A percentile compares a stretch with the other conserved stretches of the same genome.
phyloP scores from a whole-genome alignment of 1,140 invertebrate species.

The Cydia pomonella region DNA sequence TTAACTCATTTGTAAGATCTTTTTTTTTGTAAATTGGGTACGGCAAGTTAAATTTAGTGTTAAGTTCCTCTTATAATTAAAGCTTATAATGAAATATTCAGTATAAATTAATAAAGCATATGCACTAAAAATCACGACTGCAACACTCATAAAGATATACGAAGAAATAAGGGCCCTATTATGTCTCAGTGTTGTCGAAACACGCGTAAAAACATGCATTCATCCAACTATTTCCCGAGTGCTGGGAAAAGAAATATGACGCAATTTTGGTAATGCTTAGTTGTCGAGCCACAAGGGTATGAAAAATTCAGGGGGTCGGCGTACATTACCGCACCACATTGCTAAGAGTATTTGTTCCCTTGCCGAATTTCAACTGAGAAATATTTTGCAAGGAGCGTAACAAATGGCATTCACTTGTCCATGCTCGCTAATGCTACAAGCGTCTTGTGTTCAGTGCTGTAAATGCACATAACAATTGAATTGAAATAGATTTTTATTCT shows the following conservation, averaged over 20 bases:
- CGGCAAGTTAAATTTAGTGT: too few relatives aligned
- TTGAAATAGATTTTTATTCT: neutral
- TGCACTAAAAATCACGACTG: neutral
- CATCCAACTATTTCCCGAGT: slow-evolving; percentile 72
- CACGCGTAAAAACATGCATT: slow-evolving; percentile 58
- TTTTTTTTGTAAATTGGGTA: too few relatives aligned
- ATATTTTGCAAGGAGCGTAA: slow-evolving; percentile 60
- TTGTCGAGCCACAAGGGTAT: slow-evolving; percentile 78
- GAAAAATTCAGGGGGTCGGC: slow-evolving; percentile 78
- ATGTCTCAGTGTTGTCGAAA: slow-evolving; percentile 24
- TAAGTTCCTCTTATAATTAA: too few relatives aligned
- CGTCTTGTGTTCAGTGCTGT: neutral
- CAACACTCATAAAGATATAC: neutral
- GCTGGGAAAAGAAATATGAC: slow-evolving; percentile 78
- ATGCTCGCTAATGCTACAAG: slow-evolving; percentile 19
- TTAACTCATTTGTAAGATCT: too few relatives aligned
- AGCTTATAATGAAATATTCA: too few relatives aligned
- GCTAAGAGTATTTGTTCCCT: slow-evolving; percentile 72
- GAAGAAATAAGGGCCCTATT: neutral
- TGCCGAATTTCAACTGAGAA: slow-evolving; percentile 53
- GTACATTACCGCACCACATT: slow-evolving; percentile 73
- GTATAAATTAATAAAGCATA: neutral
- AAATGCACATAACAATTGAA: neutral
- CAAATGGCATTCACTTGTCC: slow-evolving; percentile 58
- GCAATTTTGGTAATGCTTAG: slow-evolving; percentile 79